Percentiles rank a stretch among this genome's conserved stretches.
Evolutionary conservation across 2,797 vertebrate species (phyloP).

Genomic region (Enteromius argenteus): DNA sequence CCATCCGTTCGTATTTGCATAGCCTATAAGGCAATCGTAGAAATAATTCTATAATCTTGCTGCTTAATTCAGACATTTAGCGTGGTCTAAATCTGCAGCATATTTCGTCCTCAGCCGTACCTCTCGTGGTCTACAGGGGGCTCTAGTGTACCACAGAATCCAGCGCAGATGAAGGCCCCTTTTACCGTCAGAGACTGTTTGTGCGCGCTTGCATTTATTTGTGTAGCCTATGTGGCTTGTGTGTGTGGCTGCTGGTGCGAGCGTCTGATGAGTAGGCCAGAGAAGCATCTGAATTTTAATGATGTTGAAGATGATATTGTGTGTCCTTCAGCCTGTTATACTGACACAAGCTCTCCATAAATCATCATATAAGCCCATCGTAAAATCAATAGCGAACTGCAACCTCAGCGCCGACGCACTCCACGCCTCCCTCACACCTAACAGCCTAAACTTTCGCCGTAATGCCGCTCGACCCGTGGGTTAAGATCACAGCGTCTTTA

Average conservation of each 20-base stretch:
- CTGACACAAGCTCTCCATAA: slow-evolving; percentile 99
- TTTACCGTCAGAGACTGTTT: slow-evolving; percentile 13
- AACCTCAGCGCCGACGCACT: slow-evolving; percentile 98
- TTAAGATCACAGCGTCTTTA: slow-evolving; percentile 97
- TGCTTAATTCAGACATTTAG: neutral
- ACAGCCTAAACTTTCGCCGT: slow-evolving; percentile 95
- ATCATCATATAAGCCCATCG: slow-evolving; percentile 99
- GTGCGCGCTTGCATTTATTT: neutral
- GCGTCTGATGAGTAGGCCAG: slow-evolving; percentile 89
- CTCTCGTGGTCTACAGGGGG: slow-evolving; percentile 86
- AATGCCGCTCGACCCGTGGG: slow-evolving; percentile 93
- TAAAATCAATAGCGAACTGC: slow-evolving; percentile 99
- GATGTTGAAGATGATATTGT: slow-evolving; percentile 99
- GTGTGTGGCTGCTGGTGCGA: slow-evolving; percentile 54
- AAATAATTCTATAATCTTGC: neutral
- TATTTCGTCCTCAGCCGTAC: slow-evolving; percentile 56
- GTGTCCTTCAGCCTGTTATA: slow-evolving; percentile 99
- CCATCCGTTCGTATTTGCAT: neutral
- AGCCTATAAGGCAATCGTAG: neutral
- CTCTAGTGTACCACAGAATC: slow-evolving; percentile 92
- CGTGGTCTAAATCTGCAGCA: slow-evolving; percentile 4
- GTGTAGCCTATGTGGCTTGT: neutral
- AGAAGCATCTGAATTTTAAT: slow-evolving; percentile 98
- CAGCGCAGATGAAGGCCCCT: slow-evolving; percentile 31
- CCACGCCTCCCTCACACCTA: slow-evolving; percentile 96